Evolutionary conservation across 2,797 vertebrate species (phyloP).

Genomic region (Eospalax fontanierii): DNA sequence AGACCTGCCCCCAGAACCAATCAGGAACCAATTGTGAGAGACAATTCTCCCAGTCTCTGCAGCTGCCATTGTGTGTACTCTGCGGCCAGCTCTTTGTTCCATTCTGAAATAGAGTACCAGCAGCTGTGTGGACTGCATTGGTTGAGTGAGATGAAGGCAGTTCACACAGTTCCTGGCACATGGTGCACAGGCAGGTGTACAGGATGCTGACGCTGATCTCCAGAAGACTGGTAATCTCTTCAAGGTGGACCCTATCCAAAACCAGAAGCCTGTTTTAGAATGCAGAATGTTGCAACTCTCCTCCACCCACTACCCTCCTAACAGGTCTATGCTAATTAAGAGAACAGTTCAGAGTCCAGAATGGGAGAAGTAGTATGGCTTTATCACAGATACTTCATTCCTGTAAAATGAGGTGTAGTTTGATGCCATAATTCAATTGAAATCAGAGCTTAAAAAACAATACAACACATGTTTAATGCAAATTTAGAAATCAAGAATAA

Average conservation of each 20-base stretch:
- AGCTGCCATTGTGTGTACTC: constrained; percentile 78
- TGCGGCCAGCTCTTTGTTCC: constrained; percentile 76
- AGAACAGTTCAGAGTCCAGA: constrained; percentile 26
- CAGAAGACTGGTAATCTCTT: constrained; percentile 69
- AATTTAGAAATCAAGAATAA: constrained; percentile 46
- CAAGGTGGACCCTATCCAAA: constrained; percentile 62
- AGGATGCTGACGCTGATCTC: constrained; percentile 39
- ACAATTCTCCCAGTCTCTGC: constrained; percentile 80
- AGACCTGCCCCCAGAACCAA: constrained; percentile 72
- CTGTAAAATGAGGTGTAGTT: neutral
- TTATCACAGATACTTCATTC: neutral
- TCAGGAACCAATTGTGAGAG: constrained; percentile 74
- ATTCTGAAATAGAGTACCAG: constrained; percentile 68
- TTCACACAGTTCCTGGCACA: constrained; percentile 76
- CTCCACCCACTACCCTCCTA: constrained; percentile 8
- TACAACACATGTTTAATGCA: neutral
- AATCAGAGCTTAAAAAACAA: neutral
- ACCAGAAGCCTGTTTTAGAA: constrained; percentile 49
- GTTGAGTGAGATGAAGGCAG: constrained; percentile 55
- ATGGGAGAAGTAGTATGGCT: neutral
- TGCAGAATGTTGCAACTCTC: constrained; percentile 44
- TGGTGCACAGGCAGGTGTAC: constrained; percentile 77
- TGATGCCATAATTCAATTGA: neutral
- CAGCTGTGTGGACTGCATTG: constrained; percentile 76
- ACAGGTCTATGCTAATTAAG: constrained; percentile 26